A percentile compares a stretch with the other conserved stretches of the same genome.
Evolutionary conservation across 2,797 vertebrate genomes (phyloP).

Genomic region (Acrocephalus scirpaceus): DNA sequence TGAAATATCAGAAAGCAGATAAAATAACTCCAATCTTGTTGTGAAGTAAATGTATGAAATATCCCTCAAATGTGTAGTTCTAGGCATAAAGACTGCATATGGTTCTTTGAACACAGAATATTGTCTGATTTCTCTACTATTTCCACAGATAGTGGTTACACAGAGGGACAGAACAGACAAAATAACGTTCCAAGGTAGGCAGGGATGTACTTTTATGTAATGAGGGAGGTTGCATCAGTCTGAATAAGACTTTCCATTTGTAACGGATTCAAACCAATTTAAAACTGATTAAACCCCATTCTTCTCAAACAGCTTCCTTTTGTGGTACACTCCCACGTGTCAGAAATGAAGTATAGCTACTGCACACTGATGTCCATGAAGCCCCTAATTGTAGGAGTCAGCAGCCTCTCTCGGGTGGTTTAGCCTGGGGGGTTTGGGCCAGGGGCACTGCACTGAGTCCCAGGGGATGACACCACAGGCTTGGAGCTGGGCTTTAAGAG

Average conservation of each 20-base stretch:
- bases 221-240: background rate
- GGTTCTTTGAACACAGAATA: background rate
- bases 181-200: background rate
- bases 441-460: accelerated
- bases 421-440: background rate
- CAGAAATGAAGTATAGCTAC: background rate
- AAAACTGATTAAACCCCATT: background rate
- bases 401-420: background rate
- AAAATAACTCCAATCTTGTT: background rate
- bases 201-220: background rate
- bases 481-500: background rate
- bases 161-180: background rate
- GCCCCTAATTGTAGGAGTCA: background rate
- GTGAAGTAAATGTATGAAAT: background rate
- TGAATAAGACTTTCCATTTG: background rate
- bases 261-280: background rate
- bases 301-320: background rate
- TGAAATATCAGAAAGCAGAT: background rate
- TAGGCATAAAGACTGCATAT: accelerated
- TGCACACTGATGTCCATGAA: accelerated
- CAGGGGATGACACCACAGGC: background rate
- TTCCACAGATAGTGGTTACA: background rate
- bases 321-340: background rate
- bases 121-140: background rate
- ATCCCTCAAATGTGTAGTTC: background rate